Percentiles rank a stretch among this genome's conserved stretches.
These are phyloP conservation scores for Hydriomena furcata DNA, from an alignment of 2,888 invertebrate species.

Conservation along the genomic window DNA sequence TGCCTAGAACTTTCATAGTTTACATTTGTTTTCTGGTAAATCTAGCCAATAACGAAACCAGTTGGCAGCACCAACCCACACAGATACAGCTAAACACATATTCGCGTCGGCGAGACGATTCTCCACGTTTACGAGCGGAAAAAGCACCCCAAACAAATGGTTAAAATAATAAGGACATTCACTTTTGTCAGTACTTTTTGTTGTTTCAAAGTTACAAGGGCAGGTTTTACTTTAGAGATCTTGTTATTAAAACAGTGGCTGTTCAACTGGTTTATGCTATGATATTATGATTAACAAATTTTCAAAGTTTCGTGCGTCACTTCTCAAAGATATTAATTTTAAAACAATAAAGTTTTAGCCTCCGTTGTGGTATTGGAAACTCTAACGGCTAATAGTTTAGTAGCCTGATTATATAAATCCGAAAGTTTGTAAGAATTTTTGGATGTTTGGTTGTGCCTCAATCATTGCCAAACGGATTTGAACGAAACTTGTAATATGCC, in stretches of 20 bases:
- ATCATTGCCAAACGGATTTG: too few species aligned
- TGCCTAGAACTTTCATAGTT: not conserved
- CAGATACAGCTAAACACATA: conserved; percentile 63
- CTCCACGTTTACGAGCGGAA: conserved; percentile 67
- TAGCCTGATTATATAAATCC: not conserved
- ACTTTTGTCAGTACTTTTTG: conserved; percentile 56
- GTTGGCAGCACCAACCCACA: conserved; percentile 47
- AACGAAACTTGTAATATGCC: too few species aligned
- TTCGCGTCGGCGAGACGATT: conserved; percentile 60
- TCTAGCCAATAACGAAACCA: conserved; percentile 1
- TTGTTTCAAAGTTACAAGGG: conserved; percentile 52
- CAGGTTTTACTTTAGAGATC: conserved; percentile 30
- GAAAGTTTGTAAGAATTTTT: too few species aligned
- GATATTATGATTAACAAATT: not conserved
- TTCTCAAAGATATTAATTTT: too few species aligned
- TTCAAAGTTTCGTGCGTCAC: not conserved
- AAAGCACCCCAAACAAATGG: conserved; percentile 77
- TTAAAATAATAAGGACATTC: conserved; percentile 75
- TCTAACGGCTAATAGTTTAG: too few species aligned
- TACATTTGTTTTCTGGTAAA: not conserved
- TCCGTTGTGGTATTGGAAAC: too few species aligned
- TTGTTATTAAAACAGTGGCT: conserved; percentile 27
- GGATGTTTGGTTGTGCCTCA: too few species aligned
- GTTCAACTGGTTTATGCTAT: not conserved
- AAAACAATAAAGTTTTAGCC: too few species aligned